Evolutionary conservation across 37 sponge, comb jelly and placozoan genomes (phyloP), one percentile per base, ranked within the genome.

Genomic region (Spongilla lacustris): DNA sequence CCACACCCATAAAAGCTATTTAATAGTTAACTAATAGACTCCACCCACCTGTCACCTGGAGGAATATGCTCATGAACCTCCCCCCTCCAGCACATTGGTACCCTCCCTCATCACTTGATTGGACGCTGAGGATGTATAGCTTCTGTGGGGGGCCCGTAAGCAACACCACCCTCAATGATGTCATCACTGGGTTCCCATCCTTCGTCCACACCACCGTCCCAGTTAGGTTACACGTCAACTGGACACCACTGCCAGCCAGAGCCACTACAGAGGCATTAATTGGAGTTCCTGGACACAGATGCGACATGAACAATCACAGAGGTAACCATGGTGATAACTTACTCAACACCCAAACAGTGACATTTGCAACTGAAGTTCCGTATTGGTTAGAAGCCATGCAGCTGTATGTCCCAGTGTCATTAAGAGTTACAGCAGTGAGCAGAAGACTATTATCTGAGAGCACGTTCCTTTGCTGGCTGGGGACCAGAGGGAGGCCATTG

Each of bases 331-430:
- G 58, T 58, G 58, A 58, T 58, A 58, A 58, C 58, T 58, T 17
- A 58, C 58, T 58, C 58, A 58, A 58, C 58, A 58, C 58, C 58
- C 58, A 58, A 58, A 58, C 58, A 58, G 58, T 58, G 21, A 58
- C 58, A 17, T 58, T 58, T 10, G 58, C 58, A 58, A 58, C 58
- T 58, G 58, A 58, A 58, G 58, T 58, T 58, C 58, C 58, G 19
- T 58, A 58, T 58, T 58, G 58, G 58, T 58, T 58, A 58, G 58
- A 58, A 58, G 58, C 58, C 58, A 58, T 58, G 58, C 58, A 58
- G 58, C 58, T 58, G 58, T 58, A 58, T 1, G 58, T 58, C 58
- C 58, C 58, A 17, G 58, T 58, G 58, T 58, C 58, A 14, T 58
- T 58, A 58, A 58, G 58, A 17, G 4, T 58, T 58, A 58, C 21